Percentiles rank a stretch among this genome's conserved stretches.
Conservation (phyloP, 2,113 vertebrate genomes). For the Phaetusa simplex region DNA sequence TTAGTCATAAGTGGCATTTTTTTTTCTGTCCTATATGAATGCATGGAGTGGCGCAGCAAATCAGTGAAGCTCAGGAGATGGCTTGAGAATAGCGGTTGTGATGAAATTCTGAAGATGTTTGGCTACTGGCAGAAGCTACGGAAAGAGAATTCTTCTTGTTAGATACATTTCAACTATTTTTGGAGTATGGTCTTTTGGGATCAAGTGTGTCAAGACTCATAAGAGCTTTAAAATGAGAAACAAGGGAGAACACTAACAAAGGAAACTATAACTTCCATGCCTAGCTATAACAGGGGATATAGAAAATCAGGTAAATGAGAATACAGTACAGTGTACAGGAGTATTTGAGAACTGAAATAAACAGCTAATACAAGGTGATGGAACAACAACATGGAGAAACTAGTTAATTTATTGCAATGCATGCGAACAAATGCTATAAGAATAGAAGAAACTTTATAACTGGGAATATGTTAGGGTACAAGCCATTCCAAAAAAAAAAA, state of each 20-base stretch:
- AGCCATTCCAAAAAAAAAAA: background rate
- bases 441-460: background rate
- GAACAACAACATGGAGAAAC: background rate
- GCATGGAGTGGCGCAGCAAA: background rate
- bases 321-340: background rate
- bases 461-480: background rate
- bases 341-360: background rate
- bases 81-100: background rate
- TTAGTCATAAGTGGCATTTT: background rate
- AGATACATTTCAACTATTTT: background rate
- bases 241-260: background rate
- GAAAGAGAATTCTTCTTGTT: background rate
- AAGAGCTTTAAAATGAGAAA: background rate
- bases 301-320: background rate
- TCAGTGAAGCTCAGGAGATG: background rate
- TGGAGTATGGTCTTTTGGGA: background rate
- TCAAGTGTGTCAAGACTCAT: background rate
- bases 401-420: background rate
- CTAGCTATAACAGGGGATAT: background rate
- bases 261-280: background rate
- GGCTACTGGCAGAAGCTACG: background rate
- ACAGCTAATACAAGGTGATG: background rate
- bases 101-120: background rate
- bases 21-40: background rate
- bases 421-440: background rate